Evolutionary conservation across 1,140 invertebrate genomes (phyloP), one percentile per base, ranked within the genome.

Genomic region (Dryas iulia): DNA sequence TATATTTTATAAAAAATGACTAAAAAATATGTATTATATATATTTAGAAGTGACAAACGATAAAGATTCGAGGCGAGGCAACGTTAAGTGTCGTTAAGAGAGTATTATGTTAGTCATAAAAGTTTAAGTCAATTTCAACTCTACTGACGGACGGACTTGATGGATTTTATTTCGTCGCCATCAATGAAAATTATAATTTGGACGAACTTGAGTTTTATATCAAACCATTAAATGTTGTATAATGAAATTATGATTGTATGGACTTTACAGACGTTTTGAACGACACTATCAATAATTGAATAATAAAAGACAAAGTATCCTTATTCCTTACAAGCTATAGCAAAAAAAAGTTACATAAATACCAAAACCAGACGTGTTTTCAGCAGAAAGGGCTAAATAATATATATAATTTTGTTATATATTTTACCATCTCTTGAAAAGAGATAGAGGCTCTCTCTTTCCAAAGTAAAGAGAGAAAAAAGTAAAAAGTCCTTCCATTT

Each of bases 71-170:
- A 18, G 21, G 39, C 18, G 18, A 47, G 14, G n/a, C 39, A n/a
- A 47, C 18, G 14, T 47, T 3, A 3, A 47, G 39, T 47, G 39
- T 47, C 39, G 18, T 47, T 47, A 47, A 47, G 39, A 47, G 18
- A 47, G 39, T 47, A 47, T 47, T 47, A 47, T 18, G 39, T 47
- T 47, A 47, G 39, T 47, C 39, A 47, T 47, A 47, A 47, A 47
- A 47, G 39, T 47, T 47, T 18, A 21, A 47, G 39, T 47, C 39
- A 47, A 47, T 47, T 47, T 21, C 39, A 47, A 21, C 18, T 47
- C 39, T 47, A 47, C 14, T 18, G 39, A 47, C 39, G 39, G 39
- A 21, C 18, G 39, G 14, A 47, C 39, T 47, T 47, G 39, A 47
- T 5, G 14, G 39, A 47, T 47, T 47, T 47, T 47, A 47, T 47